These are phyloP conservation scores for Mormyrops boulengeri DNA, from an alignment of 2,797 vertebrate species.

Conservation along the genomic window DNA sequence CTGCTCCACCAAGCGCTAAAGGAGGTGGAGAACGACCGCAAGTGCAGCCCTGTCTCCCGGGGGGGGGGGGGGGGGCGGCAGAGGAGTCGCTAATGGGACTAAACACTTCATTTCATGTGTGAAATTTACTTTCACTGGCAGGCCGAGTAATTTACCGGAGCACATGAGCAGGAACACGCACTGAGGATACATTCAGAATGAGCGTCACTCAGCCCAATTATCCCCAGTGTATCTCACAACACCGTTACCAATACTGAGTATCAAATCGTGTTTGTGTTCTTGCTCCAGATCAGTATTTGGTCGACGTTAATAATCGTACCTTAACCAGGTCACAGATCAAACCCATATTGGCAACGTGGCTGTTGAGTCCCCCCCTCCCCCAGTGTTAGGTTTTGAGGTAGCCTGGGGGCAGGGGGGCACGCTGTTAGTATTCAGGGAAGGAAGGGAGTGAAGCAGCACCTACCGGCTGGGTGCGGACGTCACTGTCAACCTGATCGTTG, in stretches of 20 bases:
- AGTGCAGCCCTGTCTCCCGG: neutral
- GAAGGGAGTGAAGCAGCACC: neutral
- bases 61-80: neutral
- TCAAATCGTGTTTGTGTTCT: neutral
- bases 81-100: neutral
- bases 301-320: neutral
- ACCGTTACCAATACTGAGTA: neutral
- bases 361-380: neutral
- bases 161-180: neutral
- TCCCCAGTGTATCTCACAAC: neutral
- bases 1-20: neutral
- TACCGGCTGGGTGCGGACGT: conserved; percentile 9
- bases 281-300: neutral
- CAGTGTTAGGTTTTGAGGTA: neutral
- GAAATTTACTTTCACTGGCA: neutral
- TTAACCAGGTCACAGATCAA: neutral
- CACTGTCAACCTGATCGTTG: conserved; percentile 14
- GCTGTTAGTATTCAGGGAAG: conserved; percentile 9
- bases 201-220: neutral
- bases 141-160: neutral
- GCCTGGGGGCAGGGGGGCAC: neutral
- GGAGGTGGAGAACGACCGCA: neutral
- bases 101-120: neutral
- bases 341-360: neutral
- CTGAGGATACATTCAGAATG: neutral